Percentiles rank a stretch among this genome's conserved stretches.
Conservation (phyloP, 2,888 invertebrate genomes). For the Patella depressa region DNA sequence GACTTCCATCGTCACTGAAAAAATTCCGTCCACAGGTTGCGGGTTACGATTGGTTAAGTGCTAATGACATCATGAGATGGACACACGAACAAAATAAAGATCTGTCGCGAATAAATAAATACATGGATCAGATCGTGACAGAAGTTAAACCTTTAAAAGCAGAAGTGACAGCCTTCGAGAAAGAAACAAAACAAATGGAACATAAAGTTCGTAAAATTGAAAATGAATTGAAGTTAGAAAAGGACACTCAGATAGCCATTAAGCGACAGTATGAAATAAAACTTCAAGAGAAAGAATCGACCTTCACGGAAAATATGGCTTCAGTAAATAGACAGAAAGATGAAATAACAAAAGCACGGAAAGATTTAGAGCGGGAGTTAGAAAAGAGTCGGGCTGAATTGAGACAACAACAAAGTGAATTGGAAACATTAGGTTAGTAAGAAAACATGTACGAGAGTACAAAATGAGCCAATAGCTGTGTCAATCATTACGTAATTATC, state of each 20-base stretch:
- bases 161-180: slow-evolving; percentile 53
- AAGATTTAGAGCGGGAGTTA: slow-evolving; percentile 52
- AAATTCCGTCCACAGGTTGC: slow-evolving; percentile 60
- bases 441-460: no score
- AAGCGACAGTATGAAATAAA: slow-evolving; percentile 59
- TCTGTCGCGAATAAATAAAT: slow-evolving; percentile 61
- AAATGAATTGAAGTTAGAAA: slow-evolving; percentile 59
- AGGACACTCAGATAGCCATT: slow-evolving; percentile 47
- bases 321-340: slow-evolving; percentile 48
- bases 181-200: slow-evolving; percentile 54
- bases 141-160: slow-evolving; percentile 60
- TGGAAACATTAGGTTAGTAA: slow-evolving; percentile 54
- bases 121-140: slow-evolving; percentile 50
- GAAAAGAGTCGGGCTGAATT: slow-evolving; percentile 48
- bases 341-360: slow-evolving; percentile 46
- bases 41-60: slow-evolving; percentile 62
- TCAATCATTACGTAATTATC: no score
- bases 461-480: no score
- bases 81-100: slow-evolving; percentile 68
- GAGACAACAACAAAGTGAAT: slow-evolving; percentile 45
- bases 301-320: slow-evolving; percentile 46
- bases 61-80: slow-evolving; percentile 67
- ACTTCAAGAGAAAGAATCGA: slow-evolving; percentile 51
- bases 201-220: slow-evolving; percentile 54
- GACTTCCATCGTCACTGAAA: slow-evolving; percentile 64